These are phyloP conservation scores for Altica lythri DNA, from an alignment of 2,888 invertebrate species.

Conservation along the genomic window DNA sequence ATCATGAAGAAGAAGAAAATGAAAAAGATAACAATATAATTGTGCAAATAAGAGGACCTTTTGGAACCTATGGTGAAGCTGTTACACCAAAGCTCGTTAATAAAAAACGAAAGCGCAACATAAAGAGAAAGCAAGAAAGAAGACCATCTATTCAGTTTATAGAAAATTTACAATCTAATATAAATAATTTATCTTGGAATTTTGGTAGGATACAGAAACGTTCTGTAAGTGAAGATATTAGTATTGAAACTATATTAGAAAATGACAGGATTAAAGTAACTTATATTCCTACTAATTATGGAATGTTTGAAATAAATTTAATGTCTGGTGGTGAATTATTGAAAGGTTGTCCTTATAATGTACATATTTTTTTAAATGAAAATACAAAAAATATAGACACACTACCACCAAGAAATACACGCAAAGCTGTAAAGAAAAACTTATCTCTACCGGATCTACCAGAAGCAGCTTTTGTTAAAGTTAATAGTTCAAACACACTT, in stretches of 20 bases:
- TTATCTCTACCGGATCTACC: conserved; percentile 7
- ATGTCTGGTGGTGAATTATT: conserved; percentile 63
- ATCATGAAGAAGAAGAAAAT: conserved; percentile 20
- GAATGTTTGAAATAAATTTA: conserved; percentile 64
- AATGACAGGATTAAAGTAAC: conserved; percentile 61
- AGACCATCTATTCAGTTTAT: conserved; percentile 10
- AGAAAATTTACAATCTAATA: conserved; percentile 20
- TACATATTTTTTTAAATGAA: conserved; percentile 54
- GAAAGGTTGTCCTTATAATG: conserved; percentile 65
- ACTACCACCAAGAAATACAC: background rate
- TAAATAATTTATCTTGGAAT: too few species aligned
- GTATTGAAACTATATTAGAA: conserved; percentile 59
- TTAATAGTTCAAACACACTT: too few species aligned
- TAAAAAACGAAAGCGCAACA: conserved; percentile 12
- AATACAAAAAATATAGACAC: background rate
- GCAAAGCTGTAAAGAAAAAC: conserved; percentile 5
- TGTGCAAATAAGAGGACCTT: conserved; percentile 52
- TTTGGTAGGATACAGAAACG: conserved; percentile 27
- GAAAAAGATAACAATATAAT: conserved; percentile 42
- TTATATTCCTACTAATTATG: conserved; percentile 60
- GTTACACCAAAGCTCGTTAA: conserved; percentile 39
- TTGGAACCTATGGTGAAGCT: conserved; percentile 46
- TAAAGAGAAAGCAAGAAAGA: conserved; percentile 4
- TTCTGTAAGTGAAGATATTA: conserved; percentile 55
- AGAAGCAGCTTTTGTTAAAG: too few species aligned